These are phyloP conservation scores for Tetramorium simillimum DNA, from an alignment of 1,140 invertebrate species.

Conservation along the genomic window DNA sequence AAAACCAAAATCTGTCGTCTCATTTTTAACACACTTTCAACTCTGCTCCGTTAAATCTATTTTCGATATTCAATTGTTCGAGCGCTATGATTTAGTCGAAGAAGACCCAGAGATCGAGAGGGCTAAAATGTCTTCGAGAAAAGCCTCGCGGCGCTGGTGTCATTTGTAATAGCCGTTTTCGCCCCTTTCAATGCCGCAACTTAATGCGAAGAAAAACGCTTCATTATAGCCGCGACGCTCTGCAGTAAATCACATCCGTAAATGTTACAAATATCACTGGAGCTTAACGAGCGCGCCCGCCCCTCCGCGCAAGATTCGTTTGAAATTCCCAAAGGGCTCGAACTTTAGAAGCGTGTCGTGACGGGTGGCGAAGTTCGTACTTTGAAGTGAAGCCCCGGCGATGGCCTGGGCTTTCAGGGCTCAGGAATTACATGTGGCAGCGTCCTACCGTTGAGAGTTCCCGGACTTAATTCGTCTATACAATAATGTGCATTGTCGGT, in stretches of 20 bases:
- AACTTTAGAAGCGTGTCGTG: conserved; percentile 59
- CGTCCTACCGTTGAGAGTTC: conserved; percentile 57
- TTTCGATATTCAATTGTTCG: neutral
- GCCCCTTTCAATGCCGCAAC: neutral
- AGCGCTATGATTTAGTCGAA: neutral
- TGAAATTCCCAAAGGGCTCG: conserved; percentile 63
- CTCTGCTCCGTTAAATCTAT: neutral
- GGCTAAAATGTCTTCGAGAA: neutral
- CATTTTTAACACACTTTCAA: neutral
- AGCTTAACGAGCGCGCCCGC: conserved; percentile 60
- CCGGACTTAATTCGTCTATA: conserved; percentile 66
- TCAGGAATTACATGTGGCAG: conserved; percentile 51
- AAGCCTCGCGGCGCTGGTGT: neutral
- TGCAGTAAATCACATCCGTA: conserved; percentile 63
- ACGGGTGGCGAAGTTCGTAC: conserved; percentile 64
- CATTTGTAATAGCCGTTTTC: neutral
- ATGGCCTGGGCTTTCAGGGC: conserved; percentile 40
- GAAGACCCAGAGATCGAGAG: neutral
- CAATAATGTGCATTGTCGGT: conserved; percentile 17
- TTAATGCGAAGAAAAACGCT: conserved; percentile 45
- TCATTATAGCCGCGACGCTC: conserved; percentile 61
- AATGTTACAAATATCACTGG: conserved; percentile 70
- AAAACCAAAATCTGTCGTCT: neutral
- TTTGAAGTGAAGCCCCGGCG: conserved; percentile 54
- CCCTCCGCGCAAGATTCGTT: conserved; percentile 23